A percentile compares a stretch with the other conserved stretches of the same genome.
phyloP scores from a whole-genome alignment of 2,797 vertebrate genomes.

The Kryptopterus vitreolus region DNA sequence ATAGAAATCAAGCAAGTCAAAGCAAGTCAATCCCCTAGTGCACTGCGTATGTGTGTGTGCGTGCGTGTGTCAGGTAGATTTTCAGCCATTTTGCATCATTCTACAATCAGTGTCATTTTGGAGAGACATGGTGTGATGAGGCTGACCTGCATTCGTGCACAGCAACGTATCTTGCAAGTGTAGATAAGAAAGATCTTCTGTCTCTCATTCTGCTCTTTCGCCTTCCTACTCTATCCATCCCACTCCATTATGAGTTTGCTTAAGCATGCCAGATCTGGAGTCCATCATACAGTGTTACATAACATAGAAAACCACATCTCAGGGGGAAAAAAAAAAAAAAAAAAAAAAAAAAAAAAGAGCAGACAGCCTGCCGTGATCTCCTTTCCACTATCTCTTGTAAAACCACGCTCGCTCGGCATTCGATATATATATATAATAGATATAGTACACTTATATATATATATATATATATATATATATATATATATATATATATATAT shows the following conservation, averaged over 20 bases:
- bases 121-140: not conserved
- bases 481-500: too few species aligned
- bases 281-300: slow-evolving; percentile 51
- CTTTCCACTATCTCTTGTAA: slow-evolving; percentile 10
- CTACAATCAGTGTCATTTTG: not conserved
- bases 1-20: slow-evolving; percentile 62
- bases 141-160: slow-evolving; percentile 24
- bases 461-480: too few species aligned
- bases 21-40: slow-evolving; percentile 47
- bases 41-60: not conserved
- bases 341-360: slow-evolving; percentile 13
- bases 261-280: slow-evolving; percentile 39
- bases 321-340: too few species aligned
- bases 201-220: slow-evolving; percentile 45
- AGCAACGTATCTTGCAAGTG: slow-evolving; percentile 17
- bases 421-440: too few species aligned
- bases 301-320: slow-evolving; percentile 53
- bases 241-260: slow-evolving; percentile 53
- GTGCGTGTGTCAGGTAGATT: not conserved
- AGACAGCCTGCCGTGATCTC: slow-evolving; percentile 17
- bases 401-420: not conserved
- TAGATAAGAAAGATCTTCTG: slow-evolving; percentile 52
- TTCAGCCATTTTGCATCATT: slow-evolving; percentile 34
- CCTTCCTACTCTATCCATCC: slow-evolving; percentile 41
- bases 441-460: too few species aligned